Conservation (phyloP, 2,113 vertebrate genomes). For the Galeopterus variegatus region DNA sequence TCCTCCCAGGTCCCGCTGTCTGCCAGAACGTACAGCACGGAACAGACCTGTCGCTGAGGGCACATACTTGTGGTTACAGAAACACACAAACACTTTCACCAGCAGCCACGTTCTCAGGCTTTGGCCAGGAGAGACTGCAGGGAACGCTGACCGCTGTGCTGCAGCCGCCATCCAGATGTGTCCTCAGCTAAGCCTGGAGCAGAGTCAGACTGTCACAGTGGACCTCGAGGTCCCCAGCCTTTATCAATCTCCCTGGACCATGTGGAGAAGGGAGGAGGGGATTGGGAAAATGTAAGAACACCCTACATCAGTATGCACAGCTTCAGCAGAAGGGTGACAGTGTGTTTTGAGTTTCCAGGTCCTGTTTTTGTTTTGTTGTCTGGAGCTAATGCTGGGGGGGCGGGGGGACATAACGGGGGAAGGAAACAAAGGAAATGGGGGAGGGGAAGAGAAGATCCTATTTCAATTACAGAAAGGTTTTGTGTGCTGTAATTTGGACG, state of each 20-base stretch:
- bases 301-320: neutral
- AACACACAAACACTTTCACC: slow-evolving; percentile 90
- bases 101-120: slow-evolving; percentile 87
- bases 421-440: neutral
- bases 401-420: neutral
- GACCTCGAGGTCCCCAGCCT: slow-evolving; percentile 64
- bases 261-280: slow-evolving; percentile 65
- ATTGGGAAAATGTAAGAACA: neutral
- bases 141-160: slow-evolving; percentile 80
- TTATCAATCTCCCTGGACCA: slow-evolving; percentile 82
- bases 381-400: neutral
- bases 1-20: neutral
- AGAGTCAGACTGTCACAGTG: slow-evolving; percentile 79
- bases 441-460: neutral
- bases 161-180: slow-evolving; percentile 91
- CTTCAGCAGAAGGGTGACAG: slow-evolving; percentile 10
- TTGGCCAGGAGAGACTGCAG: slow-evolving; percentile 86
- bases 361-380: slow-evolving; percentile 13
- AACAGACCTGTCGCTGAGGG: slow-evolving; percentile 28
- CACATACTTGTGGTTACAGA: slow-evolving; percentile 82
- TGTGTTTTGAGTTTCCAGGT: slow-evolving; percentile 42
- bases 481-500: slow-evolving; percentile 12
- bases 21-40: slow-evolving; percentile 73
- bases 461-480: slow-evolving; percentile 67
- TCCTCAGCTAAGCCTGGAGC: slow-evolving; percentile 85